phyloP scores from a whole-genome alignment of 2,888 invertebrate species.

The Drosophila siamana region DNA sequence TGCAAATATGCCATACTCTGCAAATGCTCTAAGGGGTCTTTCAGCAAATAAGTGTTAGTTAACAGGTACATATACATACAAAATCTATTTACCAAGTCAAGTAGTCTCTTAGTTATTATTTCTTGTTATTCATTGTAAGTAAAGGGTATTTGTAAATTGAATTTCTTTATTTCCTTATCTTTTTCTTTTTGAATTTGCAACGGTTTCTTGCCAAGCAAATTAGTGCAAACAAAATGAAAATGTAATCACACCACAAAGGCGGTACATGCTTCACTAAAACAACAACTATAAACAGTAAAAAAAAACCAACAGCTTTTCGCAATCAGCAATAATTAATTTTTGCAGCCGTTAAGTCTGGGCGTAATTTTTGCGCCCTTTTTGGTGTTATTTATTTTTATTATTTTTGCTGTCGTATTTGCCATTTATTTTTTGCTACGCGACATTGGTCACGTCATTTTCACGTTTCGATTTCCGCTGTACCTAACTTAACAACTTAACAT shows the following conservation, averaged over 20 bases:
- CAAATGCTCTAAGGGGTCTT: neutral
- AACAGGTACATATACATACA: no score
- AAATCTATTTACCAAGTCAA: no score
- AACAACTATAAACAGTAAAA: slow-evolving; percentile 6
- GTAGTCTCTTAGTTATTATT: neutral
- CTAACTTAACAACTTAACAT: neutral
- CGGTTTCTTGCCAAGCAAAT: slow-evolving; percentile 4
- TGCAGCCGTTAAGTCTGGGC: slow-evolving; percentile 71
- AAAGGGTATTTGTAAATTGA: neutral
- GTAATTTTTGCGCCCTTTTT: slow-evolving; percentile 42
- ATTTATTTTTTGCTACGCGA: slow-evolving; percentile 37
- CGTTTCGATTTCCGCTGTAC: slow-evolving; percentile 41
- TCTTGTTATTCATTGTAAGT: neutral
- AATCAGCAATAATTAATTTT: slow-evolving; percentile 68
- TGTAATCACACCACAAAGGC: slow-evolving; percentile 11
- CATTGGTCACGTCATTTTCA: slow-evolving; percentile 53
- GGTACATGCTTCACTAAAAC: neutral
- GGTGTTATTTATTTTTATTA: slow-evolving; percentile 10
- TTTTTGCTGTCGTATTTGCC: slow-evolving; percentile 26
- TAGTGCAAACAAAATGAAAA: slow-evolving; percentile 12
- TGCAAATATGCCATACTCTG: neutral
- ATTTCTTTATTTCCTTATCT: neutral
- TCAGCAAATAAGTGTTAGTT: neutral
- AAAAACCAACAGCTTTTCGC: slow-evolving; percentile 33
- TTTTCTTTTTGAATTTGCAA: neutral